These are phyloP conservation scores for Bothrops alternatus DNA, from an alignment of 2,797 vertebrate genomes.

Conservation along the genomic window DNA sequence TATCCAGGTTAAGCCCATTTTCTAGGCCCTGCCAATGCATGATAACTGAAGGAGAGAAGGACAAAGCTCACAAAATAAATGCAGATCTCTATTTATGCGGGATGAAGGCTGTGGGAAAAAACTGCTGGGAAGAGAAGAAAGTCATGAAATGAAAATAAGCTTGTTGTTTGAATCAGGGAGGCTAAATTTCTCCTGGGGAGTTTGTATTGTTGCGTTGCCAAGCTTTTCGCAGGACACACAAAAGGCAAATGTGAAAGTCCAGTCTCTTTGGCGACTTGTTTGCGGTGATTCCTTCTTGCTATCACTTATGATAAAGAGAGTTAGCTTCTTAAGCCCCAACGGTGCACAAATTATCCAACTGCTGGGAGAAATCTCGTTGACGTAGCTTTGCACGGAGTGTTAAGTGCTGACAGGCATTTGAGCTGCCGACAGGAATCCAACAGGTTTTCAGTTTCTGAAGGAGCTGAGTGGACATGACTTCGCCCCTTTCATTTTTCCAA, in stretches of 20 bases:
- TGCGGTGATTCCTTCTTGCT: neutral
- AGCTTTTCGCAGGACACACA: neutral
- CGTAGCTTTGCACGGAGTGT: neutral
- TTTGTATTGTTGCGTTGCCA: neutral
- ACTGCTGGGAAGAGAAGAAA: neutral
- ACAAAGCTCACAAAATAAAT: neutral
- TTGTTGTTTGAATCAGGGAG: neutral
- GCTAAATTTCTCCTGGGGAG: neutral
- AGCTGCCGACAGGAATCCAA: neutral
- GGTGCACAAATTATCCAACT: neutral
- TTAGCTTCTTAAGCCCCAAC: neutral
- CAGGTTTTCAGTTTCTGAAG: neutral
- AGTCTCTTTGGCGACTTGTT: neutral
- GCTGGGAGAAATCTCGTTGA: neutral
- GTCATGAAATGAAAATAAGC: neutral
- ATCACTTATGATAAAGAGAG: neutral
- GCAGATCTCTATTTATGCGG: neutral
- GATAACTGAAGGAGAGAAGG: neutral
- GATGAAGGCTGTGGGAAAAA: neutral
- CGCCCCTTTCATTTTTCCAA: neutral
- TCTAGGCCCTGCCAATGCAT: neutral
- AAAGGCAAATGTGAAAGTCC: neutral
- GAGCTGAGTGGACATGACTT: neutral
- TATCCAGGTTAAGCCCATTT: neutral
- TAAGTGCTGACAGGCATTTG: neutral